These are phyloP conservation scores for Melieria omissa DNA, from an alignment of 2,888 invertebrate species.

Conservation along the genomic window DNA sequence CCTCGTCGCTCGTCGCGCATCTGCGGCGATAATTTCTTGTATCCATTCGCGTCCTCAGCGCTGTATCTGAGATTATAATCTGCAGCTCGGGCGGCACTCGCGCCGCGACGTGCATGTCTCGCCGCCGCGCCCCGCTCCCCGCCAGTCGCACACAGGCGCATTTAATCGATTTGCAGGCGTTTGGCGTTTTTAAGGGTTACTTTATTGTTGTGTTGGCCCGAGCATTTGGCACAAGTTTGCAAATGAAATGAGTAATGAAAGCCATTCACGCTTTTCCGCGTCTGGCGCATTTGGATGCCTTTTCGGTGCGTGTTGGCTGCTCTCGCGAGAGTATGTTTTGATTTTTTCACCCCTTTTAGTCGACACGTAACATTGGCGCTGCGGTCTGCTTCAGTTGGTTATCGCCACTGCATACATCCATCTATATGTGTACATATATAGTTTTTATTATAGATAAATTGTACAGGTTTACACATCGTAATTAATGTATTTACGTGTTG, in stretches of 20 bases:
- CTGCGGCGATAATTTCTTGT: conserved; percentile 18
- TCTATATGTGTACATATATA: not conserved
- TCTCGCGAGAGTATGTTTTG: conserved; percentile 35
- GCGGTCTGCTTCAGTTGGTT: no score
- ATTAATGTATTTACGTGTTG: conserved; percentile 25
- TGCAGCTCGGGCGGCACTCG: not conserved
- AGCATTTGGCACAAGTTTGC: not conserved
- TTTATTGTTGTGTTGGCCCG: conserved; percentile 22
- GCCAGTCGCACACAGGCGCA: not conserved
- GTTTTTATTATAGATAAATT: conserved; percentile 37
- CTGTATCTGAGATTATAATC: not conserved
- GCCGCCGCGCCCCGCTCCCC: not conserved
- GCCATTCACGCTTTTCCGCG: conserved; percentile 26
- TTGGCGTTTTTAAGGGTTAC: conserved; percentile 20
- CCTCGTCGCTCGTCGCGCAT: conserved; percentile 14
- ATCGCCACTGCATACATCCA: not conserved
- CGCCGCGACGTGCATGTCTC: not conserved
- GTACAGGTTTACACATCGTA: conserved; percentile 37
- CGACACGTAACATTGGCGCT: no score
- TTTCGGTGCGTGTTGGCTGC: conserved; percentile 13
- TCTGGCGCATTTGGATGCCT: conserved; percentile 16
- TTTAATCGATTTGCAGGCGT: not conserved
- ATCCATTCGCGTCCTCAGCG: not conserved
- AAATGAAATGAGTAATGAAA: conserved; percentile 36
- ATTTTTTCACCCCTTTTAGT: conserved; percentile 29